A percentile compares a stretch with the other conserved stretches of the same genome.
Evolutionary conservation across 2,113 vertebrate species (phyloP).

Genomic region (Alaudala cheleensis): DNA sequence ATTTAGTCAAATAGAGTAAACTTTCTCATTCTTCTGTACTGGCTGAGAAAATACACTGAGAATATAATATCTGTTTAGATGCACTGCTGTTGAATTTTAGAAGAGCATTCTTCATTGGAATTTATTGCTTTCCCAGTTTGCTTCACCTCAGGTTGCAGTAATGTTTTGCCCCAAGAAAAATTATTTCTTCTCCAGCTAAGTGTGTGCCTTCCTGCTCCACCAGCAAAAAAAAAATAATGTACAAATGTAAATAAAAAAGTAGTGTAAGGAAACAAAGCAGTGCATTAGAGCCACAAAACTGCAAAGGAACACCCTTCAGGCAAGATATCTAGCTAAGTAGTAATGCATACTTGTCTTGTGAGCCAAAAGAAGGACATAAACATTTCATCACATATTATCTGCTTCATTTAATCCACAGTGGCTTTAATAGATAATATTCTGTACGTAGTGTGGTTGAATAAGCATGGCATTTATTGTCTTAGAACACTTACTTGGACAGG

Average conservation of each 20-base stretch:
- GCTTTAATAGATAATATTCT: slow-evolving; percentile 63
- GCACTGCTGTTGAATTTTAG: neutral
- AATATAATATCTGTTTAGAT: neutral
- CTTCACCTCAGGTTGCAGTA: neutral
- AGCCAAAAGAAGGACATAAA: slow-evolving; percentile 59
- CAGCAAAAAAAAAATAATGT: neutral
- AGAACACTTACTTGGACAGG: slow-evolving; percentile 34
- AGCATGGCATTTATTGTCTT: slow-evolving; percentile 57
- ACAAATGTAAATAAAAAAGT: neutral
- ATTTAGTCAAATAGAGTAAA: neutral
- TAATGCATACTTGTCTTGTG: slow-evolving; percentile 34
- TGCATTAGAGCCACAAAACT: neutral
- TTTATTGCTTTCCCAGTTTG: neutral
- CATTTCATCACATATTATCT: slow-evolving; percentile 64
- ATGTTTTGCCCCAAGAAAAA: slow-evolving; percentile 4
- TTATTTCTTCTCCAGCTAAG: neutral
- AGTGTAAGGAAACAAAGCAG: neutral
- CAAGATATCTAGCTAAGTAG: neutral
- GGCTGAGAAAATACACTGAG: neutral
- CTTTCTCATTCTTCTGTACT: neutral
- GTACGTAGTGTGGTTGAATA: slow-evolving; percentile 20
- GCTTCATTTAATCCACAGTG: slow-evolving; percentile 66
- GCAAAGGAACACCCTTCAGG: neutral
- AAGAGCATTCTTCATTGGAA: neutral
- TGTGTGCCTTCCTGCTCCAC: neutral